phyloP scores from a whole-genome alignment of 2,113 vertebrate species.

The Noturus placidus region DNA sequence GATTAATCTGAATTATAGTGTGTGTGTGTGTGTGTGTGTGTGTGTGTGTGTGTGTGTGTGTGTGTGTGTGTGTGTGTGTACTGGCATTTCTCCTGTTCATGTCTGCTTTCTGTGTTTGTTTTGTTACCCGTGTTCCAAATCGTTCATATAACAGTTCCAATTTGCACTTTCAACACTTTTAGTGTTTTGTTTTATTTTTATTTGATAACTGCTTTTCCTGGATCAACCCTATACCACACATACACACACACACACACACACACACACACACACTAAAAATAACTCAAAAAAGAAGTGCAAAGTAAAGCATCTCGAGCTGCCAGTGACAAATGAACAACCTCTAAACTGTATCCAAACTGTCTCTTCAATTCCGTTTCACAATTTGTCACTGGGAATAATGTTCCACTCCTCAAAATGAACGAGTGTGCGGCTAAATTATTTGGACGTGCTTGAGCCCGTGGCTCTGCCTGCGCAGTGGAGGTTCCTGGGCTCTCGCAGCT shows the following conservation, averaged over 20 bases:
- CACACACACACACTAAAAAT: neutral
- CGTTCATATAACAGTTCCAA: neutral
- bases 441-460: constrained; percentile 72
- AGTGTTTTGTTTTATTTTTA: neutral
- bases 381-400: constrained; percentile 19
- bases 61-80: neutral
- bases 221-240: neutral
- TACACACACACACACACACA: neutral
- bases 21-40: neutral
- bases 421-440: constrained; percentile 74
- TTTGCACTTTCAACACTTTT: neutral
- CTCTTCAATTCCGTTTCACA: constrained; percentile 4
- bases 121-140: neutral
- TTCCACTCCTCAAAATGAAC: constrained; percentile 49
- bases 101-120: neutral
- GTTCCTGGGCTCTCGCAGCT: constrained; percentile 69
- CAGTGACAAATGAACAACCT: constrained; percentile 7
- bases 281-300: constrained; percentile 11
- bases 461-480: constrained; percentile 69
- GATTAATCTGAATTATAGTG: neutral
- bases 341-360: constrained; percentile 27
- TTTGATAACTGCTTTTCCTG: constrained; percentile 20
- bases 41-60: constrained; percentile 6
- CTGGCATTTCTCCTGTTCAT: neutral
- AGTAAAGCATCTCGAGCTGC: constrained; percentile 15